Percentiles rank a stretch among this genome's conserved stretches.
Evolutionary conservation across 1,140 invertebrate species (phyloP).

Genomic region (Lordiphosa collinella): DNA sequence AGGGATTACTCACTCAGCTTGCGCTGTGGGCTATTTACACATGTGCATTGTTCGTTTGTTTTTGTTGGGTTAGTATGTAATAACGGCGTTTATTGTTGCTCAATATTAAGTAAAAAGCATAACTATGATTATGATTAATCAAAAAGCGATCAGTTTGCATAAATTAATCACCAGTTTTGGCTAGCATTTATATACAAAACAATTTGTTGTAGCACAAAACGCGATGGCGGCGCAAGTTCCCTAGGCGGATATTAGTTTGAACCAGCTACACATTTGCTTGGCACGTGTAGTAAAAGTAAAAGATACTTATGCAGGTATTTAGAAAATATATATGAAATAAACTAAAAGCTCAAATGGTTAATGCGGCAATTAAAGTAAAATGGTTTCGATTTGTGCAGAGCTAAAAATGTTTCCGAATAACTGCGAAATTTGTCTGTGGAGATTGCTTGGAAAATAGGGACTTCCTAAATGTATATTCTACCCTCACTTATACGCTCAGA

Average conservation of each 20-base stretch:
- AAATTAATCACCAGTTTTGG: constrained; percentile 46
- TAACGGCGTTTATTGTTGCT: constrained; percentile 48
- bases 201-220: constrained; percentile 1
- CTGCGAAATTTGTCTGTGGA: constrained; percentile 1
- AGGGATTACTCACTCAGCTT: constrained; percentile 16
- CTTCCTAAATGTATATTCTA: neutral
- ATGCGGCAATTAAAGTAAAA: constrained; percentile 35
- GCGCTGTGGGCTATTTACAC: constrained; percentile 31
- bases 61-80: constrained; percentile 46
- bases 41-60: constrained; percentile 33
- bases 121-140: constrained; percentile 28
- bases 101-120: constrained; percentile 39
- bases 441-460: neutral
- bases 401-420: constrained; percentile 13
- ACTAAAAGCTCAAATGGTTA: no score
- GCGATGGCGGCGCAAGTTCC: neutral
- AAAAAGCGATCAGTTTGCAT: constrained; percentile 25
- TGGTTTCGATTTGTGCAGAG: constrained; percentile 15
- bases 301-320: constrained; percentile 2
- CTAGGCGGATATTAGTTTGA: constrained; percentile 26
- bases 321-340: constrained; percentile 3
- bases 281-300: constrained; percentile 19
- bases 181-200: constrained; percentile 2
- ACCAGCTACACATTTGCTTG: constrained; percentile 28
- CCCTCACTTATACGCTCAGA: constrained; percentile 19